Conservation (phyloP, 2,113 vertebrate genomes). For the Dascyllus trimaculatus region DNA sequence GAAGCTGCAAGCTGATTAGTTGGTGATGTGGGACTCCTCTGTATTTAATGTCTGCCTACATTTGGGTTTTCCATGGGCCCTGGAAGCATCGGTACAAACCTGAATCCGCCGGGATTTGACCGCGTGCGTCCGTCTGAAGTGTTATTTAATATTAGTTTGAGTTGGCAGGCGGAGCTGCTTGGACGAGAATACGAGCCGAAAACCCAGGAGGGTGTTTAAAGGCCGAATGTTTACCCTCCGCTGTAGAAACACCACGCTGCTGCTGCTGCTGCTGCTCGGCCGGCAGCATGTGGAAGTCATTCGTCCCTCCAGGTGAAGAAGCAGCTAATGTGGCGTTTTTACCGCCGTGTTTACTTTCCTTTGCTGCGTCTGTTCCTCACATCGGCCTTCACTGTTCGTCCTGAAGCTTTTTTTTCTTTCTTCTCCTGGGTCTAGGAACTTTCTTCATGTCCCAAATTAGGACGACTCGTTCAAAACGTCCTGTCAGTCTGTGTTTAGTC, state of each 20-base stretch:
- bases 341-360: too few relatives aligned
- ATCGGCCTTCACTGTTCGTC: too few relatives aligned
- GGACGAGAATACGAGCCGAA: not conserved
- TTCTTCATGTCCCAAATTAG: too few relatives aligned
- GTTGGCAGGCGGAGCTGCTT: not conserved
- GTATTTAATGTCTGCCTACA: too few relatives aligned
- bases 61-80: too few relatives aligned
- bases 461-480: not conserved
- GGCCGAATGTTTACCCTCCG: not conserved
- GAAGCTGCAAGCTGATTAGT: too few relatives aligned
- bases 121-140: not conserved
- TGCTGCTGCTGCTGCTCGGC: not conserved
- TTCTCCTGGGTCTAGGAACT: too few relatives aligned
- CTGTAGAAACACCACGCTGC: not conserved
- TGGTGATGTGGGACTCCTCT: too few relatives aligned
- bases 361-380: not conserved
- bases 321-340: too few relatives aligned
- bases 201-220: not conserved
- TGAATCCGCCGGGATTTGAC: not conserved
- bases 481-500: too few relatives aligned
- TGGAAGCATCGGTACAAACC: too few relatives aligned
- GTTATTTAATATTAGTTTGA: not conserved
- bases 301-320: slow-evolving; percentile 34
- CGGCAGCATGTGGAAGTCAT: slow-evolving; percentile 41
- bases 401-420: not conserved